These are phyloP conservation scores for Emberiza fucata DNA, from an alignment of 2,113 vertebrate species.

Conservation along the genomic window DNA sequence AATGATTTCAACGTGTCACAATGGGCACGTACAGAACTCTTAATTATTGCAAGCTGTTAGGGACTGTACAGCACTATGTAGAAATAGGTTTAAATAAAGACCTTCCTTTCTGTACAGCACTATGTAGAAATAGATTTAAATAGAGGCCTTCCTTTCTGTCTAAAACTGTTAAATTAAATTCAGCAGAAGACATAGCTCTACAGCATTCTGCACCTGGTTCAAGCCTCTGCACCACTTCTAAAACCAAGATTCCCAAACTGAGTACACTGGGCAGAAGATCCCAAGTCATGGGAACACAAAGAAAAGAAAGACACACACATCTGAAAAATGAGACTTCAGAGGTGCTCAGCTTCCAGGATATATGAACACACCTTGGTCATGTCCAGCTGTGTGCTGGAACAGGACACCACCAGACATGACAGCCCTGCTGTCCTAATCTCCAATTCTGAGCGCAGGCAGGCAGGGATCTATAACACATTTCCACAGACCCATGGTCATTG, in stretches of 20 bases:
- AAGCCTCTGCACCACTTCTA: not conserved
- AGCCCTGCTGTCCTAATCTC: not conserved
- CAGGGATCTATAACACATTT: not conserved
- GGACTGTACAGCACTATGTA: fast-evolving
- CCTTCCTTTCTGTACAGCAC: not conserved
- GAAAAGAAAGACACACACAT: not conserved
- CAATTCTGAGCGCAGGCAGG: not conserved
- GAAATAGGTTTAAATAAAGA: not conserved
- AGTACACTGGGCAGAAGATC: not conserved
- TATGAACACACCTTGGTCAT: not conserved
- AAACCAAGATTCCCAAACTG: not conserved
- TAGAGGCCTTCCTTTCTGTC: not conserved
- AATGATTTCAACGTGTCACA: not conserved
- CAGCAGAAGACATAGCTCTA: not conserved
- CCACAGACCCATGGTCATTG: fast-evolving
- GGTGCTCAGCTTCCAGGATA: not conserved
- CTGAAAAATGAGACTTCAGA: not conserved
- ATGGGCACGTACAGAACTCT: not conserved
- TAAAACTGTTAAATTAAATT: not conserved
- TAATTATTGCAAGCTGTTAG: not conserved
- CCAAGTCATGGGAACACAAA: not conserved
- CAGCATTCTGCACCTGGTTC: not conserved
- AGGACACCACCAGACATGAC: not conserved
- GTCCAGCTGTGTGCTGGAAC: fast-evolving
- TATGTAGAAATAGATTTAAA: not conserved